Conservation (phyloP, 1,140 invertebrate genomes). For the Camponotus floridanus region DNA sequence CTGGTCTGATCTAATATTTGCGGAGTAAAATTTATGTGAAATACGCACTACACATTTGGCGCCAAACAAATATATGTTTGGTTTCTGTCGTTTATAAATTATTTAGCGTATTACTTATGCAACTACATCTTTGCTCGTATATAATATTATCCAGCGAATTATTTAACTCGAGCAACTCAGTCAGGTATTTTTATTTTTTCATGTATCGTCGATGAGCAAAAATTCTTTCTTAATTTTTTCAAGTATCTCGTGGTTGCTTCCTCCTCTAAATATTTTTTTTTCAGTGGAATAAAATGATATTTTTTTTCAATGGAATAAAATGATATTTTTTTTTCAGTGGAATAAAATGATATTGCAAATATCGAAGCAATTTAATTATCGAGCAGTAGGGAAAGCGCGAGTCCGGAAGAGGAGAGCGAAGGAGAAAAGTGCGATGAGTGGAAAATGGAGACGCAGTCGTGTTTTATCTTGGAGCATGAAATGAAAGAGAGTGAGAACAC, state of each 20-base stretch:
- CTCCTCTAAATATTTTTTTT: too few species aligned
- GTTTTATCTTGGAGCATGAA: conserved; percentile 44
- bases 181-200: neutral
- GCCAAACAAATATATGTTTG: neutral
- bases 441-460: neutral
- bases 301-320: neutral
- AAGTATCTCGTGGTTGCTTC: neutral
- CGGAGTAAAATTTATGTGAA: neutral
- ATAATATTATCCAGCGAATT: too few species aligned
- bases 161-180: neutral
- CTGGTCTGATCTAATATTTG: neutral
- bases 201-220: neutral
- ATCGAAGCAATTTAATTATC: neutral
- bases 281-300: too few species aligned
- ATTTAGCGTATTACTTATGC: too few species aligned
- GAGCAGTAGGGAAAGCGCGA: conserved; percentile 18
- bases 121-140: too few species aligned
- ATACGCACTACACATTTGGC: neutral
- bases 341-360: neutral
- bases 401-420: neutral
- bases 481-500: conserved; percentile 83
- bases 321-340: too few species aligned
- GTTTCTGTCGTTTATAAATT: neutral
- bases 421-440: conserved; percentile 26
- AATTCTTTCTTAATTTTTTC: neutral